phyloP scores from a whole-genome alignment of 2,888 invertebrate species.

The Prosapia bicincta region DNA sequence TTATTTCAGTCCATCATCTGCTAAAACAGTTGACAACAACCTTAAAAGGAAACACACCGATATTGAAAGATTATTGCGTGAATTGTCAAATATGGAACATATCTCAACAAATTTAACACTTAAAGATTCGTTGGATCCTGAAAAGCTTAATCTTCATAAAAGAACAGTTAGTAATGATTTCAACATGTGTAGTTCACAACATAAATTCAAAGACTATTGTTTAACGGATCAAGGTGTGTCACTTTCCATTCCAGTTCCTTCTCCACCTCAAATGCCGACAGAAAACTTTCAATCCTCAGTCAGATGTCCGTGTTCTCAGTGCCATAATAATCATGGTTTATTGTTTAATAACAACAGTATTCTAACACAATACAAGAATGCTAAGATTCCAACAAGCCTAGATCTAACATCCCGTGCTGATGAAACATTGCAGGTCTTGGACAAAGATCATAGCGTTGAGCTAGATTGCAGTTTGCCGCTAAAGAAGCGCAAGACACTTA shows the following conservation, averaged over 20 bases:
- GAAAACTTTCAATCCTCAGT: constrained; percentile 3
- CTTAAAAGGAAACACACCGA: not conserved
- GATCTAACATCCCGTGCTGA: not conserved
- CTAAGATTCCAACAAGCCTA: not conserved
- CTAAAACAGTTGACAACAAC: not conserved
- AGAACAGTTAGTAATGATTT: constrained; percentile 10
- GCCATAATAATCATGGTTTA: constrained; percentile 9
- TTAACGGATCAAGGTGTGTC: not conserved
- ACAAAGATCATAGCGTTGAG: constrained; percentile 16
- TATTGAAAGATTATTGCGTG: not conserved
- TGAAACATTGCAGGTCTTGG: not conserved
- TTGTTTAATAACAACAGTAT: constrained; percentile 15
- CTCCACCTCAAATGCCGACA: constrained; percentile 5
- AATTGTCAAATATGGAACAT: not conserved
- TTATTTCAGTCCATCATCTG: not conserved
- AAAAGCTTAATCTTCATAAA: constrained; percentile 7
- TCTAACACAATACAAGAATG: constrained; percentile 4
- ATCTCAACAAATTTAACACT: not conserved
- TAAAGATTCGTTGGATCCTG: not conserved
- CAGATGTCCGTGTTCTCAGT: constrained; percentile 13
- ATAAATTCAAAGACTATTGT: constrained; percentile 13
- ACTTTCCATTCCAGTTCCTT: constrained; percentile 16
- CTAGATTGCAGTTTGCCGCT: constrained; percentile 15
- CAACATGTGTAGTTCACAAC: constrained; percentile 13
- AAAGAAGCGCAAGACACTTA: constrained; percentile 20